These are phyloP conservation scores for Platynereis dumerilii DNA, from an alignment of 2,888 invertebrate genomes.

Conservation along the genomic window DNA sequence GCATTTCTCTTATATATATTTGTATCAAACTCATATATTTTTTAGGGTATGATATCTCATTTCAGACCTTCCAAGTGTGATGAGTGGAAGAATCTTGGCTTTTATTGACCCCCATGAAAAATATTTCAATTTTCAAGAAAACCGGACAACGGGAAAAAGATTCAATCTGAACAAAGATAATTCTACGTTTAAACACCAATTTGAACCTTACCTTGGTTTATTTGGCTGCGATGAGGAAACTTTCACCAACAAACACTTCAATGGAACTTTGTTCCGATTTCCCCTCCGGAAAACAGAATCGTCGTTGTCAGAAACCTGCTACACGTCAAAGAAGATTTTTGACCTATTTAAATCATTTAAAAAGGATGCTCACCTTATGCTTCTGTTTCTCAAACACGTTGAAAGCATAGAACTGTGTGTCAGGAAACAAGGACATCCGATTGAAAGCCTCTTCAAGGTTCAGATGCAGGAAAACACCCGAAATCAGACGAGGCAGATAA, in stretches of 20 bases:
- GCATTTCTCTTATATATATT: too few relatives aligned
- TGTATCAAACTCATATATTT: too few relatives aligned
- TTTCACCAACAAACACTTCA: conserved; percentile 38
- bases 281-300: conserved; percentile 47
- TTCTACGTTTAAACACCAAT: conserved; percentile 30
- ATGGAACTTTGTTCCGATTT: conserved; percentile 56
- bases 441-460: conserved; percentile 19
- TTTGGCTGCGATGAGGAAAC: conserved; percentile 39
- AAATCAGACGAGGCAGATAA: conserved; percentile 6
- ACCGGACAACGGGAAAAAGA: conserved; percentile 36
- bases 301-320: conserved; percentile 44
- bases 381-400: conserved; percentile 51
- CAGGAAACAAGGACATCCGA: conserved; percentile 7
- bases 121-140: conserved; percentile 36
- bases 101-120: conserved; percentile 51
- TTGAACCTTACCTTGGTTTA: conserved; percentile 40
- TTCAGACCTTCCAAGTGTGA: conserved; percentile 48
- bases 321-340: conserved; percentile 39
- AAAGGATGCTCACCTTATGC: conserved; percentile 41
- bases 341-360: conserved; percentile 45
- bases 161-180: conserved; percentile 31
- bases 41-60: conserved; percentile 16
- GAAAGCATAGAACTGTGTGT: conserved; percentile 40
- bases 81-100: conserved; percentile 47
- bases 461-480: conserved; percentile 16